Evolutionary conservation across 1,140 invertebrate species (phyloP).

Genomic region (Heliconius hewitsoni): DNA sequence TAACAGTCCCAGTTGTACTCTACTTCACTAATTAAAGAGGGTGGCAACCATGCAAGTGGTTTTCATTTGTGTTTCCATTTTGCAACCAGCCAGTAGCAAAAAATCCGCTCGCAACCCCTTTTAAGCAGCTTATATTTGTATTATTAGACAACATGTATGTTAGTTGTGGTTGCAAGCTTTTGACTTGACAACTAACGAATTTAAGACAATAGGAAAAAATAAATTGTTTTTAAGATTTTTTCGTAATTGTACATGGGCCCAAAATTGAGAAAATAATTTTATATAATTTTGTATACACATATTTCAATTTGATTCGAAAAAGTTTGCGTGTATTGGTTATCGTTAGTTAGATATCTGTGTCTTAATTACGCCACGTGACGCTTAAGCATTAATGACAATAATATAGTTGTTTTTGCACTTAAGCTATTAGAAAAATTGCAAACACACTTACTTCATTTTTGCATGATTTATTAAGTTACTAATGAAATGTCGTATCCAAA

Average conservation of each 20-base stretch:
- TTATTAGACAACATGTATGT: conserved; percentile 21
- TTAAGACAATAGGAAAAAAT: not conserved
- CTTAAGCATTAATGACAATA: not conserved
- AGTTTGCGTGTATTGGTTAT: not conserved
- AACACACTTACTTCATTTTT: not conserved
- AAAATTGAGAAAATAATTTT: not conserved
- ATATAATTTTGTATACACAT: not conserved
- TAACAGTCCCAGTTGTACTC: conserved; percentile 15
- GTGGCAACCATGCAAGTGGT: conserved; percentile 54
- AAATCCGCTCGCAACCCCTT: conserved; percentile 39
- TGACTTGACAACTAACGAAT: conserved; percentile 11
- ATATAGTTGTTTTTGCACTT: not conserved
- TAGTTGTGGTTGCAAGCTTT: conserved; percentile 26
- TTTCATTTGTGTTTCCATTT: conserved; percentile 50
- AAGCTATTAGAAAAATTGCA: too few species aligned
- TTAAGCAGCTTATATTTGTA: conserved; percentile 38
- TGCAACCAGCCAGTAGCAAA: conserved; percentile 41
- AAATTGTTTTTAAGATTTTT: not conserved
- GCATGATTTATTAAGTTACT: not conserved
- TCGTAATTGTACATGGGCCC: not conserved
- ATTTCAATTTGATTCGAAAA: not conserved
- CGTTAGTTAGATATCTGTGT: not conserved
- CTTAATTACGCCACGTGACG: not conserved
- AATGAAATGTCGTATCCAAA: too few species aligned
- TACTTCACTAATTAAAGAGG: conserved; percentile 53